phyloP scores from a whole-genome alignment of 2,113 vertebrate genomes.

The Vicugna pacos region DNA sequence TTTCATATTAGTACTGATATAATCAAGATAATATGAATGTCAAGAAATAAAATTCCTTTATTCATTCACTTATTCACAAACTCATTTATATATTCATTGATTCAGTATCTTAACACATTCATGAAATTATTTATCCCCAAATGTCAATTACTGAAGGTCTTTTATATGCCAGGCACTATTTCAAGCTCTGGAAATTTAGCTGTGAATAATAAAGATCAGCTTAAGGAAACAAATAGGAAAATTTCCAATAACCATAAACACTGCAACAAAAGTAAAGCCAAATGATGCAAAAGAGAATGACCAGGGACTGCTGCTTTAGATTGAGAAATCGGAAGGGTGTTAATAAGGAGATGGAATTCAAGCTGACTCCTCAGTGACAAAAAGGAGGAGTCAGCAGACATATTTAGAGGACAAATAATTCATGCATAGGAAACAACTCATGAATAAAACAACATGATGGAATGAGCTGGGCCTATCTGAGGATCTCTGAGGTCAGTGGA shows the following conservation, averaged over 20 bases:
- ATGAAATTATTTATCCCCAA: neutral
- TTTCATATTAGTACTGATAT: neutral
- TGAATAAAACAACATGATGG: neutral
- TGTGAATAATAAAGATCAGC: neutral
- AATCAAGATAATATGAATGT: constrained; percentile 16
- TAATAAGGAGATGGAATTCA: neutral
- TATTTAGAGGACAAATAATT: neutral
- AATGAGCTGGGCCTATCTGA: neutral
- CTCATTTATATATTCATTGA: constrained; percentile 4
- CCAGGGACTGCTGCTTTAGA: neutral
- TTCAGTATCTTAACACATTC: constrained; percentile 31
- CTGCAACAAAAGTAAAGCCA: neutral
- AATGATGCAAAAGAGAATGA: neutral
- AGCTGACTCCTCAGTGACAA: neutral
- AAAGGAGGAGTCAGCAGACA: neutral
- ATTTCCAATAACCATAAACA: neutral
- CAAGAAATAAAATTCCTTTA: constrained; percentile 14
- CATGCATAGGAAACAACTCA: constrained; percentile 10
- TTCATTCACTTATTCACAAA: neutral
- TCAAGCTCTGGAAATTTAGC: neutral
- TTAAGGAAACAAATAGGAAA: constrained; percentile 17
- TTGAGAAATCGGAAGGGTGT: neutral
- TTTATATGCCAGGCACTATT: neutral
- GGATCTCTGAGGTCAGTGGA: neutral
- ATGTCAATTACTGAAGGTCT: neutral